Evolutionary conservation across 1,140 invertebrate genomes (phyloP).

Genomic region (Drosophila parvula): DNA sequence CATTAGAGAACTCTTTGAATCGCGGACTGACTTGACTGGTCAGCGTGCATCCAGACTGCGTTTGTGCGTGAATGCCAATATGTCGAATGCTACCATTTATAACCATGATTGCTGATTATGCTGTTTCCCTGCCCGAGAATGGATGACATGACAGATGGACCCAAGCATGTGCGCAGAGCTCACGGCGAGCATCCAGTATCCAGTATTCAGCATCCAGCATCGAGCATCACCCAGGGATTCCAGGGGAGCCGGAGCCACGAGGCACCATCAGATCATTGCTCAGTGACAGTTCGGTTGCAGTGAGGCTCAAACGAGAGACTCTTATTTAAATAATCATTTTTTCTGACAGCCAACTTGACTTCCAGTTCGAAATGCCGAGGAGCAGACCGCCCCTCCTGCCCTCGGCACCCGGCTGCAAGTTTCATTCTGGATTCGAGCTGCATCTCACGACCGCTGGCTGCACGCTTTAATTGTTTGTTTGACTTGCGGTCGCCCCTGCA

Average conservation of each 20-base stretch:
- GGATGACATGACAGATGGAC: conserved; percentile 84
- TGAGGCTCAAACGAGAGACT: conserved; percentile 68
- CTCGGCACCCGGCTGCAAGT: conserved; percentile 30
- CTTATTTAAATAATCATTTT: conserved; percentile 84
- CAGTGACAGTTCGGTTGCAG: conserved; percentile 81
- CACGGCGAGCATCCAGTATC: conserved; percentile 46
- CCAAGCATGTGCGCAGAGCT: conserved; percentile 61
- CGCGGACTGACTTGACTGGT: conserved; percentile 31
- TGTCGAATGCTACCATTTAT: conserved; percentile 83
- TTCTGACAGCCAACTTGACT: conserved; percentile 84
- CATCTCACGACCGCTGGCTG: conserved; percentile 48
- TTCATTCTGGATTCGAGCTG: conserved; percentile 60
- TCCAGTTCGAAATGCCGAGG: conserved; percentile 78
- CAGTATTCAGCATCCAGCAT: conserved; percentile 13
- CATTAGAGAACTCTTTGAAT: conserved; percentile 75
- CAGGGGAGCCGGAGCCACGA: conserved; percentile 37
- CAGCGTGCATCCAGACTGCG: conserved; percentile 20
- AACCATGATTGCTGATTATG: conserved; percentile 83
- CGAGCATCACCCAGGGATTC: conserved; percentile 31
- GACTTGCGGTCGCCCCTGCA: conserved; percentile 63
- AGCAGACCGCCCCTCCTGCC: conserved; percentile 21
- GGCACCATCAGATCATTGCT: conserved; percentile 51
- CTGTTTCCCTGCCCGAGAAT: conserved; percentile 80
- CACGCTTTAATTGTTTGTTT: conserved; percentile 81
- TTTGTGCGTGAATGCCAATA: conserved; percentile 75